Base-by-base conservation (phyloP, 2,888 invertebrate genomes). In the Hirtodrosophila confusa region DNA sequence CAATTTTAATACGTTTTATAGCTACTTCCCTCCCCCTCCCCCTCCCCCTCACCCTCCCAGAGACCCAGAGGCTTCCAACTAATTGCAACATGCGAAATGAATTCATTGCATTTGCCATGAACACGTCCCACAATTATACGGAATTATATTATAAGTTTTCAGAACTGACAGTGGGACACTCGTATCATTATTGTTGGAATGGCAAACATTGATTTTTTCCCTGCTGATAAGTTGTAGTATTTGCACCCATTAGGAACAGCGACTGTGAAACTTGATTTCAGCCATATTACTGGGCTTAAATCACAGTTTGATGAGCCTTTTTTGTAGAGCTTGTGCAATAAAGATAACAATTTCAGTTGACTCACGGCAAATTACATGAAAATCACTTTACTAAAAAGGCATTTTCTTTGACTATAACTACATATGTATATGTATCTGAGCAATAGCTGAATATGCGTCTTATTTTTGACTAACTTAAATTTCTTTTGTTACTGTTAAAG, bases 1-100 rank as follows among this genome's bases (percentile, higher is more conserved):
- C 71, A 70, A 53, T 66, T 55, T 57, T 54, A 60, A 55, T 57
- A 50, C 43, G 44, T 70, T 70, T 70, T 54, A 54, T 60, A 23
- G 49, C 39, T 23, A 39, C 40, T 69, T 54, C 37, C 39, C 29
- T 43, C 33, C 31, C 41, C 56, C 10, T n/a, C 56, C 10, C 8
- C 17, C 7, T 17, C 17, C 17, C 41, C 56, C 10, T n/a, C 56
- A 8, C 8, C 17, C 7, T 17, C 17, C 17, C n/a, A n/a, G n/a
- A n/a, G n/a, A 17, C 17, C 17, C 17, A 17, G 17, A 2, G 9
- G 31, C 3, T 23, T 45, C 3, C 36, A n/a, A 40, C 24, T 39
- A 60, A 72, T 60, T 66, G 33, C 49, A 53, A 29, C 43, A 29
- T 17, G 10, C 31, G 39, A 58, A 55, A 44, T 64, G 57, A 69